Base-by-base conservation (phyloP, 2,113 vertebrate genomes). In the Percopsis transmontana region DNA sequence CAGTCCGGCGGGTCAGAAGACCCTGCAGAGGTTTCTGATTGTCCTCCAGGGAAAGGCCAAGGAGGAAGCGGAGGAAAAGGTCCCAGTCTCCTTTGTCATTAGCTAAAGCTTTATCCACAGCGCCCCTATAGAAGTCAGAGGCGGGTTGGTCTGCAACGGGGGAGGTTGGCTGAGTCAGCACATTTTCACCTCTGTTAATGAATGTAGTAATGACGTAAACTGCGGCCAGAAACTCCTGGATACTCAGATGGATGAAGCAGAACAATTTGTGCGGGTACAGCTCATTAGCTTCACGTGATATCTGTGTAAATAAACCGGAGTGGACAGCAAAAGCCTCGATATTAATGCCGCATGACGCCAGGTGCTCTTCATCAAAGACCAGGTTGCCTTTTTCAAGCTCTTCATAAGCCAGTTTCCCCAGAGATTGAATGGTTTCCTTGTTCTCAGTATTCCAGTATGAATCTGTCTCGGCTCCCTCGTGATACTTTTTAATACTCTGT, bases 161-260 rank as follows among this genome's bases (percentile, higher is more conserved):
- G 19, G 19, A 57, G 20, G 14, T 1, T 0, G 62, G 2, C 1
- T 1, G 0, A 1, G 10, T 20, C 7, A 79, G 44, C 18, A 79
- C 21, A 72, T 83, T 86, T 65, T 62, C 2, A n/a, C 59, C 62
- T 53, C 21, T 50, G 45, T 66, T 45, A 12, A 0, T 68, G 0
- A 84, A 81, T 40, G 48, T 0, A 1, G 68, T 19, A 38, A 58
- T 53, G 20, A 62, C 76, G 66, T 75, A 41, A n/a, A 83, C 54
- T 39, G 84, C 76, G 41, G 76, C 81, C 19, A 83, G 0, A 61
- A 81, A 86, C 73, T 79, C 76, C 54, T 86, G 81, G 72, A 82
- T 73, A 61, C 74, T 85, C 45, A 77, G 6, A 33, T 85, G 82
- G 0, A 79, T 66, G 42, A 85, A 85, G 52, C 77, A 68, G 51